Conservation (phyloP, 2,888 invertebrate species). For the Panopea generosa region DNA sequence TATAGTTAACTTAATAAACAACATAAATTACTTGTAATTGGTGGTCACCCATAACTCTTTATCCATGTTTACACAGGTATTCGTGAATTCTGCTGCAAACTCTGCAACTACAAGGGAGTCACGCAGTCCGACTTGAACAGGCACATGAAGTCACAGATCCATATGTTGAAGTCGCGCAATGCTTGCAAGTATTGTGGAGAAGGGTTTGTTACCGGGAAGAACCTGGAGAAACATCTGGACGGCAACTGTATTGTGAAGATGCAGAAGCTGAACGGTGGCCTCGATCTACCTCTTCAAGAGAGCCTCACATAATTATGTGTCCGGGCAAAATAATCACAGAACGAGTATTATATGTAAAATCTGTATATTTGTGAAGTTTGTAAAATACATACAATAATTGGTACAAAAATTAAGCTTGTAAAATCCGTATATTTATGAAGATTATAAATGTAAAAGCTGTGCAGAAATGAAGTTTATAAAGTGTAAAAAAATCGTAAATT, state of each 20-base stretch:
- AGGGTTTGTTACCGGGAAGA: constrained; percentile 83
- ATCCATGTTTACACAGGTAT: constrained; percentile 79
- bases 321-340: too few relatives aligned
- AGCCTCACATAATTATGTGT: constrained; percentile 31
- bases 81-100: constrained; percentile 85
- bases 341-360: too few relatives aligned
- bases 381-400: too few relatives aligned
- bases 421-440: too few relatives aligned
- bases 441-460: too few relatives aligned
- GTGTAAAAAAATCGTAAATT: too few relatives aligned
- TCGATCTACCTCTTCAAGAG: constrained; percentile 47
- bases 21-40: too few relatives aligned
- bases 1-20: too few relatives aligned
- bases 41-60: neutral
- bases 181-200: constrained; percentile 83
- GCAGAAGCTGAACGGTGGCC: constrained; percentile 66
- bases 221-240: constrained; percentile 86
- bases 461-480: too few relatives aligned
- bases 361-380: too few relatives aligned
- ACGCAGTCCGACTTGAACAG: constrained; percentile 86
- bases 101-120: constrained; percentile 86
- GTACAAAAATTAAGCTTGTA: too few relatives aligned
- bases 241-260: constrained; percentile 74
- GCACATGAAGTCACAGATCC: constrained; percentile 86
- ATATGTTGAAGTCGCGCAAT: constrained; percentile 84